Percentiles rank a stretch among this genome's conserved stretches.
Evolutionary conservation across 2,113 vertebrate genomes (phyloP).

Genomic region (Athene cunicularia): DNA sequence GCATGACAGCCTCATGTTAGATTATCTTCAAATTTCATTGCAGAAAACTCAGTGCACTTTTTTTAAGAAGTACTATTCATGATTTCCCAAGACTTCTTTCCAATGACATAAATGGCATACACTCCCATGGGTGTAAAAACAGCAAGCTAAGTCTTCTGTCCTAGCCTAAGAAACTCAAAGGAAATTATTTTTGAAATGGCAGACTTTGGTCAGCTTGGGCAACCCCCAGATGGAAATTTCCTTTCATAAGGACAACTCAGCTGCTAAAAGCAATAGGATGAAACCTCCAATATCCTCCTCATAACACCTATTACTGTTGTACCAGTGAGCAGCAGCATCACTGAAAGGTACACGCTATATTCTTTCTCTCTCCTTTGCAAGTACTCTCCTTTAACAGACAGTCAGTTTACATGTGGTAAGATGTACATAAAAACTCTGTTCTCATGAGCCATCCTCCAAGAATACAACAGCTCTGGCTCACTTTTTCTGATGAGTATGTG

Average conservation of each 20-base stretch:
- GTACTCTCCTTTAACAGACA: background rate
- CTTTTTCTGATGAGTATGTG: background rate
- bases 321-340: background rate
- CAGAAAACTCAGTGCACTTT: background rate
- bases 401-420: background rate
- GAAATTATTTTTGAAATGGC: background rate
- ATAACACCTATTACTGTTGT: background rate
- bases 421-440: background rate
- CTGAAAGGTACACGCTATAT: background rate
- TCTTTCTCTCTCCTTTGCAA: background rate
- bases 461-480: background rate
- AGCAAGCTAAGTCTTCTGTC: background rate
- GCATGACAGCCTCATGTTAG: background rate
- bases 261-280: background rate
- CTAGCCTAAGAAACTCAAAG: background rate
- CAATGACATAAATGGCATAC: background rate
- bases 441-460: background rate
- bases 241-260: background rate
- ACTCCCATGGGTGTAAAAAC: background rate
- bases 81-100: background rate
- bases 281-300: background rate
- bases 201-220: background rate
- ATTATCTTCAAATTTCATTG: background rate
- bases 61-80: background rate
- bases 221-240: background rate